Evolutionary conservation across 1,140 invertebrate species (phyloP), one percentile per base, ranked within the genome.

Genomic region (Drosophila subpulchrella): DNA sequence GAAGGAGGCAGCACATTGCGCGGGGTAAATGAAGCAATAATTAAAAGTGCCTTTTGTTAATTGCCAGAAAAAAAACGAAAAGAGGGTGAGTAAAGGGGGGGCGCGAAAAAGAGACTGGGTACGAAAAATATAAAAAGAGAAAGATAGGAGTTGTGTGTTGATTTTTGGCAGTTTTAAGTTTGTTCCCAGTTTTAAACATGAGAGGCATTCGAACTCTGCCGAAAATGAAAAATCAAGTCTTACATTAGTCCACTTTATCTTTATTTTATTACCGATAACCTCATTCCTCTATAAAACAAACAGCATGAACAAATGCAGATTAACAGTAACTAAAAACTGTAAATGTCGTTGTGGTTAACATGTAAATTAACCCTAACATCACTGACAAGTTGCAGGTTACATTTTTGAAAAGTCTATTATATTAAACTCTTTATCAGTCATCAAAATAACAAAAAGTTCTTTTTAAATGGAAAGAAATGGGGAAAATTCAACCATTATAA

Each of bases 21-120:
- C 57, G 76, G 65, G 76, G 68, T 42, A 77, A 81, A 86, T 82
- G 66, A 88, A 86, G 83, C 83, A 86, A 88, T 86, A 88, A 86
- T 86, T 83, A 86, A 86, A 88, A 86, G 82, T 86, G 83, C 83
- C 83, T 83, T 86, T 86, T 55, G 75, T 83, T 86, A 86, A 88
- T 86, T 86, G 75, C 7, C 13, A 8, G 7, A 10, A 75, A 47
- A 47, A 74, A 27, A 27, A 4, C 3, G 27, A 27, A 20, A 20
- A 20, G 20, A 63, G 68, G 54, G 67, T 53, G 51, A 34, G 57
- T 44, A 20, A 20, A 46, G 6, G 15, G 6, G 15, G 15, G 15
- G 15, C 7, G 41, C 20, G 42, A 74, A 84, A 74, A 59, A 46
- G 55, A 67, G 58, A 50, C 39, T 41, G 78, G 77, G 74, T 75